These are phyloP conservation scores for Aphaenogaster ashmeadi DNA, from an alignment of 1,140 invertebrate species.

Conservation along the genomic window DNA sequence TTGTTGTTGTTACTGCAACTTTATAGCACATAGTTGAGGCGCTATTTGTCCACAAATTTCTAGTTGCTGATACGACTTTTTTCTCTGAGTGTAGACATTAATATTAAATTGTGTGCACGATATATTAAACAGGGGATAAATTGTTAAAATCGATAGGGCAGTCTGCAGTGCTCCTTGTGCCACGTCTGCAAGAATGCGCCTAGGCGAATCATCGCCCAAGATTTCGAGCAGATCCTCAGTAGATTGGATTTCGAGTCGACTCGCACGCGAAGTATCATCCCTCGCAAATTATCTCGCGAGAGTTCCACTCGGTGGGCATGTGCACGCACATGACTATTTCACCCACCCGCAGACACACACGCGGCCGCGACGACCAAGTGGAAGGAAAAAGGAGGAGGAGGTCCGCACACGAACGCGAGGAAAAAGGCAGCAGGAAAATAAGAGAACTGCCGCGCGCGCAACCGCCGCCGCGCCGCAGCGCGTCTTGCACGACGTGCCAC, in stretches of 20 bases:
- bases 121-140: background rate
- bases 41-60: too few relatives aligned
- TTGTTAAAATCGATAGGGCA: background rate
- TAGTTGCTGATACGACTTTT: too few relatives aligned
- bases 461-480: constrained; percentile 26
- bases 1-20: too few relatives aligned
- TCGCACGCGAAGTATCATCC: constrained; percentile 62
- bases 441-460: constrained; percentile 30
- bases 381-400: constrained; percentile 16
- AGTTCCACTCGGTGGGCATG: constrained; percentile 63
- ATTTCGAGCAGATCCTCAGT: constrained; percentile 53
- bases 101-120: background rate
- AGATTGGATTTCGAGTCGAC: constrained; percentile 72
- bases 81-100: background rate
- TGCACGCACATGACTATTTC: constrained; percentile 7
- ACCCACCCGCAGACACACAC: constrained; percentile 6
- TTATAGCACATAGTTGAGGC: too few relatives aligned
- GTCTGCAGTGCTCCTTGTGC: background rate
- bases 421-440: constrained; percentile 63
- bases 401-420: constrained; percentile 34
- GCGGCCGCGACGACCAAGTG: constrained; percentile 16
- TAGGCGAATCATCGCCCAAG: constrained; percentile 71
- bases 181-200: constrained; percentile 49
- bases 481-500: constrained; percentile 79
- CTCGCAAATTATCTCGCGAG: constrained; percentile 63